phyloP scores from a whole-genome alignment of 1,140 invertebrate species.

The Aporrectodea caliginosa region DNA sequence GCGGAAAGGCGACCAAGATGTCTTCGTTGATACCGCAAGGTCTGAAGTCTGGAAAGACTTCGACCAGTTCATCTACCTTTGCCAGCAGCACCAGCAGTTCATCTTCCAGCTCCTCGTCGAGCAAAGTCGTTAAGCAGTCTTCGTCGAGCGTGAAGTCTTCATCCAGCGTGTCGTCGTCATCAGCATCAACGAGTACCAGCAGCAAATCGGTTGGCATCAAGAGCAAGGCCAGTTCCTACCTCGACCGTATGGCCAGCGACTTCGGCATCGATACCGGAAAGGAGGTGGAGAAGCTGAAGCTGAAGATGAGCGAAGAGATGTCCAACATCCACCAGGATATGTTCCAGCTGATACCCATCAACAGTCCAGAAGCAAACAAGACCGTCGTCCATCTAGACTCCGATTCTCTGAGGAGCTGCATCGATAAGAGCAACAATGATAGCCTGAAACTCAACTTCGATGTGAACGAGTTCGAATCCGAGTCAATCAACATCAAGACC shows the following conservation, averaged over 20 bases:
- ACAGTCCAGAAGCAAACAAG: neutral
- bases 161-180: neutral
- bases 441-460: slow-evolving; percentile 22
- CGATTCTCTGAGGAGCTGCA: slow-evolving; percentile 17
- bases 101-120: neutral
- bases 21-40: neutral
- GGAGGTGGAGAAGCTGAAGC: slow-evolving; percentile 27
- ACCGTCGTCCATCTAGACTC: slow-evolving; percentile 17
- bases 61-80: neutral
- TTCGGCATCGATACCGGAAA: slow-evolving; percentile 13
- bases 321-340: slow-evolving; percentile 3
- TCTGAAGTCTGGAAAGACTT: neutral
- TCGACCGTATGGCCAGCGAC: slow-evolving; percentile 1
- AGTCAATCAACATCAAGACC: slow-evolving; percentile 26
- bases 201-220: slow-evolving; percentile 9
- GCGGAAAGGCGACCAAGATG: too few species aligned
- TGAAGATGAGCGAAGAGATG: slow-evolving; percentile 17
- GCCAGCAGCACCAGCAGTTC: neutral
- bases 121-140: neutral
- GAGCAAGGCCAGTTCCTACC: neutral
- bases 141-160: slow-evolving; percentile 6
- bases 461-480: slow-evolving; percentile 30
- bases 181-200: neutral
- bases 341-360: slow-evolving; percentile 7
- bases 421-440: slow-evolving; percentile 23